These are phyloP conservation scores for Drosophila virilis DNA, from an alignment of 1,140 invertebrate species.

Conservation along the genomic window DNA sequence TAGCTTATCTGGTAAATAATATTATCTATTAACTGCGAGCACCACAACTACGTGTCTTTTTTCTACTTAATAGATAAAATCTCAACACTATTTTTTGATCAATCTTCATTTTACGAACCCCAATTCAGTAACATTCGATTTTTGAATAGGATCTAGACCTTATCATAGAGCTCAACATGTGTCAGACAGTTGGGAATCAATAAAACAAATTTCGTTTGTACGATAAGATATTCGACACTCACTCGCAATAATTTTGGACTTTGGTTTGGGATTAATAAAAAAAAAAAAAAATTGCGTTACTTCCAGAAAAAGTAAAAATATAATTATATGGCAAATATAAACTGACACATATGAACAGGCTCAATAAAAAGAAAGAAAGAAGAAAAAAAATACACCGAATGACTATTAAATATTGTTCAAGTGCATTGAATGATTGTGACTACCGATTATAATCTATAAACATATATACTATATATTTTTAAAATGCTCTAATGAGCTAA, in stretches of 20 bases:
- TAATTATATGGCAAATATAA: background rate
- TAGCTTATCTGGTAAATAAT: too few relatives aligned
- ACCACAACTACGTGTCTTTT: too few relatives aligned
- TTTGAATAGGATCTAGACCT: slow-evolving; percentile 9
- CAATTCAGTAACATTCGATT: slow-evolving; percentile 20
- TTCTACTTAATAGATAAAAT: too few relatives aligned
- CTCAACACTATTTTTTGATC: too few relatives aligned
- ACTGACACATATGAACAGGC: slow-evolving; percentile 4
- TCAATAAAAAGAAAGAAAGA: slow-evolving; percentile 20
- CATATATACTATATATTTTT: slow-evolving; percentile 1
- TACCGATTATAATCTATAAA: slow-evolving; percentile 22
- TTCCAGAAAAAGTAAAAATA: slow-evolving; percentile 1
- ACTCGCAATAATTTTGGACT: slow-evolving; percentile 34
- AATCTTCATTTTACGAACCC: too few relatives aligned
- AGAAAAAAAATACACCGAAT: background rate
- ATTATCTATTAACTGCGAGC: too few relatives aligned
- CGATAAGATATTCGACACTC: slow-evolving; percentile 37
- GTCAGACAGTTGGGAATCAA: slow-evolving; percentile 23
- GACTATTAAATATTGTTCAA: slow-evolving; percentile 7
- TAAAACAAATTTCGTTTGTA: background rate
- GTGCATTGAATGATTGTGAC: slow-evolving; percentile 24
- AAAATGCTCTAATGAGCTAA: background rate
- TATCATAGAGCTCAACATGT: slow-evolving; percentile 5
- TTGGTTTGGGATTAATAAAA: background rate
- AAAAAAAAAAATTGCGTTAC: background rate